Percentiles rank a stretch among this genome's conserved stretches.
phyloP scores from a whole-genome alignment of 2,888 invertebrate species.

The Leucozona laternaria region DNA sequence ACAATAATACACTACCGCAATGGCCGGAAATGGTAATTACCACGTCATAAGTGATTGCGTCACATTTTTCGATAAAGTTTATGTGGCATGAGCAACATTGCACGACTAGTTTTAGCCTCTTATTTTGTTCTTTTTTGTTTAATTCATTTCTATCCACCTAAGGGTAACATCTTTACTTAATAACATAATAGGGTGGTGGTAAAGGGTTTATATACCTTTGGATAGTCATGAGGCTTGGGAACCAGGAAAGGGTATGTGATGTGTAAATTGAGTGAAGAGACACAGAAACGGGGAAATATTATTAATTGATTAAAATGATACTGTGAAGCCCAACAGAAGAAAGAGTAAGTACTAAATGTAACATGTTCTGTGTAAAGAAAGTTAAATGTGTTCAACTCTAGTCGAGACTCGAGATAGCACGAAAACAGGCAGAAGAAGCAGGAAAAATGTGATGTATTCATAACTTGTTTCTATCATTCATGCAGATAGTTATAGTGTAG shows the following conservation, averaged over 20 bases:
- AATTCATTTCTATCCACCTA: conserved; percentile 67
- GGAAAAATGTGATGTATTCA: too few relatives aligned
- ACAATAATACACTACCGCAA: too few relatives aligned
- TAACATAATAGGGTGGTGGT: conserved; percentile 30
- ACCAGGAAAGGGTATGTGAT: conserved; percentile 41
- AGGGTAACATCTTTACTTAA: conserved; percentile 69
- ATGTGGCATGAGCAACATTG: neutral
- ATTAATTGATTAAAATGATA: conserved; percentile 71
- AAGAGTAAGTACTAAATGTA: neutral
- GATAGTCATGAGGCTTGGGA: neutral
- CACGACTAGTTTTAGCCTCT: neutral
- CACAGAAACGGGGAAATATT: conserved; percentile 61
- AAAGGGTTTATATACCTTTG: neutral
- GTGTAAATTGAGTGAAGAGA: conserved; percentile 61
- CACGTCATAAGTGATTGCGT: too few relatives aligned
- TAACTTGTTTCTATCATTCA: too few relatives aligned
- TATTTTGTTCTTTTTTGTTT: neutral
- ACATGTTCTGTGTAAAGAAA: too few relatives aligned
- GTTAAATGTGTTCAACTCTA: too few relatives aligned
- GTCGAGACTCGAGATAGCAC: too few relatives aligned
- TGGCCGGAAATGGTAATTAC: too few relatives aligned
- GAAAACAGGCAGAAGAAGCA: too few relatives aligned
- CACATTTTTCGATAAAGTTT: too few relatives aligned
- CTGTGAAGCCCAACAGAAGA: conserved; percentile 14
- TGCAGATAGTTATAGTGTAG: too few relatives aligned